Evolutionary conservation across 2,113 vertebrate genomes (phyloP).

Genomic region (Lycaon pictus): DNA sequence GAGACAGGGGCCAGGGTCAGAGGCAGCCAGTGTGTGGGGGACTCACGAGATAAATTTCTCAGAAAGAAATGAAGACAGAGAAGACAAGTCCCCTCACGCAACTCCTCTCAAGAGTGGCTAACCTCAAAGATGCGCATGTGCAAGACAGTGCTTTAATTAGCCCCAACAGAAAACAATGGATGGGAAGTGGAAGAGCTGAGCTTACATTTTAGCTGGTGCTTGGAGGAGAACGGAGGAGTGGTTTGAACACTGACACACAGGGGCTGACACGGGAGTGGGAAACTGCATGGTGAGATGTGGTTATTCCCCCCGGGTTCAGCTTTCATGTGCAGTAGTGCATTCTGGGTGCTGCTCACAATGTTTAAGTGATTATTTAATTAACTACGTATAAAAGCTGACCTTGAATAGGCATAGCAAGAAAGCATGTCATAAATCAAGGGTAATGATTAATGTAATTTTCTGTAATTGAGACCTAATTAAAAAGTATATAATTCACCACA

Average conservation of each 20-base stretch:
- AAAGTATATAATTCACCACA: not conserved
- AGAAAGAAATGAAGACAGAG: not conserved
- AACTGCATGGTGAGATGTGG: not conserved
- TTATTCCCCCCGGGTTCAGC: not conserved
- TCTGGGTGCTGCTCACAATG: not conserved
- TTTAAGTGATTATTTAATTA: not conserved
- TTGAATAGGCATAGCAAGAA: not conserved
- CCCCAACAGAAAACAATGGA: not conserved
- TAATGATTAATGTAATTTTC: not conserved
- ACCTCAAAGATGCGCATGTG: accelerated
- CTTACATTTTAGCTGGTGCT: not conserved
- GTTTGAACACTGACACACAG: not conserved
- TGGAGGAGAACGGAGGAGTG: not conserved
- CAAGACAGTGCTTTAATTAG: not conserved
- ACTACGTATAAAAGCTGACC: not conserved
- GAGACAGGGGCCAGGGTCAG: not conserved
- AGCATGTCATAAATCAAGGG: not conserved
- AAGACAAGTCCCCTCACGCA: not conserved
- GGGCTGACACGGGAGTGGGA: not conserved
- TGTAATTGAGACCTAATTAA: not conserved
- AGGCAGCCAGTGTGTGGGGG: accelerated
- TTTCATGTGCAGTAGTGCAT: not conserved
- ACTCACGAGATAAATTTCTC: not conserved
- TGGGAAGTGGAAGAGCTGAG: not conserved
- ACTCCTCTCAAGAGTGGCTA: too few species aligned